Evolutionary conservation across 2,113 vertebrate genomes (phyloP).

Genomic region (Heloderma charlesbogerti): DNA sequence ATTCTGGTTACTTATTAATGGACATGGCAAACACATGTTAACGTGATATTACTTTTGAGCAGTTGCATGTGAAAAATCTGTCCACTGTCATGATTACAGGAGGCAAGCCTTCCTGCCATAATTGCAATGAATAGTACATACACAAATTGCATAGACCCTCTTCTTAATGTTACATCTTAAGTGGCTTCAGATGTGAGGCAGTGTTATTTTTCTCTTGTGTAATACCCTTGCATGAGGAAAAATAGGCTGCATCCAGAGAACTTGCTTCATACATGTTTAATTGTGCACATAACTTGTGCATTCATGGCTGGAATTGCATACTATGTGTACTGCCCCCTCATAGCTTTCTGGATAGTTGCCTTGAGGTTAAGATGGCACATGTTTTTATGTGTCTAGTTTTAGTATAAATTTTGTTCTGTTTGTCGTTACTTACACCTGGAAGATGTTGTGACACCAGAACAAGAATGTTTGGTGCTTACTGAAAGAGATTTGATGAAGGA

Average conservation of each 20-base stretch:
- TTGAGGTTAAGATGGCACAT: neutral
- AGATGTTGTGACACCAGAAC: neutral
- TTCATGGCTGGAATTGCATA: neutral
- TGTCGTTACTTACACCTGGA: neutral
- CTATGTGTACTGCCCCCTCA: neutral
- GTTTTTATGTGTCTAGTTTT: neutral
- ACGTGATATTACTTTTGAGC: neutral
- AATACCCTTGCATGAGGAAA: neutral
- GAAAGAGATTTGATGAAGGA: neutral
- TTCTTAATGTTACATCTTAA: too few relatives aligned
- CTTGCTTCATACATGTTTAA: neutral
- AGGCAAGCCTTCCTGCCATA: neutral
- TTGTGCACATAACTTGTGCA: neutral
- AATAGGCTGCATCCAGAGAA: neutral
- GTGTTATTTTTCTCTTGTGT: neutral
- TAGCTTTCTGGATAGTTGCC: neutral
- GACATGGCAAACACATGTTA: too few relatives aligned
- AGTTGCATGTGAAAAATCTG: neutral
- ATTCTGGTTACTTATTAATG: slow-evolving; percentile 21
- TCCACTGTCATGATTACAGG: neutral
- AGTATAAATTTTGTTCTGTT: neutral
- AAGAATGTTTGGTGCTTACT: neutral
- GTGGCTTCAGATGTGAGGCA: neutral
- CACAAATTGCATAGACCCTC: neutral
- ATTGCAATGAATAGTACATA: too few relatives aligned